phyloP scores from a whole-genome alignment of 2,888 invertebrate genomes.

The Heliconius hortense region DNA sequence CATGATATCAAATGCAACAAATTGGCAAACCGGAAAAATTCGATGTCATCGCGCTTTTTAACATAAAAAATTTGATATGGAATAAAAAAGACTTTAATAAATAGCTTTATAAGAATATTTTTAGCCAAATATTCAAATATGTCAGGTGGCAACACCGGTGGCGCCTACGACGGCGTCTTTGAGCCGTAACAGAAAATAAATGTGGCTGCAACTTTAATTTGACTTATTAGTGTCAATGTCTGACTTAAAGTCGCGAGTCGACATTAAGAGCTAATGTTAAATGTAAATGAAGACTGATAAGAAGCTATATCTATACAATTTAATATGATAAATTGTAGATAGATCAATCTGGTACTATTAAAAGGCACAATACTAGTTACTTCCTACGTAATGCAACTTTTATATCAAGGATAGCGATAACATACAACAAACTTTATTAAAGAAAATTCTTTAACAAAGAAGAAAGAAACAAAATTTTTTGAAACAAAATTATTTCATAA shows the following conservation, averaged over 20 bases:
- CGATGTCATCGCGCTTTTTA: slow-evolving; percentile 10
- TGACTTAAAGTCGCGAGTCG: slow-evolving; percentile 30
- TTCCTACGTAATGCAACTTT: neutral
- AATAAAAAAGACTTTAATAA: slow-evolving; percentile 12
- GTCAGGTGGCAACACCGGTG: slow-evolving; percentile 35
- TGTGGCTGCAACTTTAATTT: slow-evolving; percentile 23
- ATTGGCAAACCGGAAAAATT: slow-evolving; percentile 15
- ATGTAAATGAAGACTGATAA: slow-evolving; percentile 12
- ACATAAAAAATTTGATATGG: slow-evolving; percentile 6
- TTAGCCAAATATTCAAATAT: slow-evolving; percentile 20
- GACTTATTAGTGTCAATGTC: slow-evolving; percentile 37
- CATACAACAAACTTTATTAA: neutral
- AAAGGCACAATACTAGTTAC: too few relatives aligned
- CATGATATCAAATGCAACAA: slow-evolving; percentile 20
- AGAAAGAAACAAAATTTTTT: too few relatives aligned
- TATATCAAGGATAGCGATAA: neutral
- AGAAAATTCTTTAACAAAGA: too few relatives aligned
- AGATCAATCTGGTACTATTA: neutral
- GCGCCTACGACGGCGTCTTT: slow-evolving; percentile 36
- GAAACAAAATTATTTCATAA: too few relatives aligned
- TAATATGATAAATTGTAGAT: neutral
- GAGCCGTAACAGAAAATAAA: slow-evolving; percentile 28
- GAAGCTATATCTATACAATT: neutral
- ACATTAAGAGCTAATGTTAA: slow-evolving; percentile 8
- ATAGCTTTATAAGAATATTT: slow-evolving; percentile 8